Conservation (phyloP, 2,888 invertebrate species). For the Melikaiella ostensackeni region DNA sequence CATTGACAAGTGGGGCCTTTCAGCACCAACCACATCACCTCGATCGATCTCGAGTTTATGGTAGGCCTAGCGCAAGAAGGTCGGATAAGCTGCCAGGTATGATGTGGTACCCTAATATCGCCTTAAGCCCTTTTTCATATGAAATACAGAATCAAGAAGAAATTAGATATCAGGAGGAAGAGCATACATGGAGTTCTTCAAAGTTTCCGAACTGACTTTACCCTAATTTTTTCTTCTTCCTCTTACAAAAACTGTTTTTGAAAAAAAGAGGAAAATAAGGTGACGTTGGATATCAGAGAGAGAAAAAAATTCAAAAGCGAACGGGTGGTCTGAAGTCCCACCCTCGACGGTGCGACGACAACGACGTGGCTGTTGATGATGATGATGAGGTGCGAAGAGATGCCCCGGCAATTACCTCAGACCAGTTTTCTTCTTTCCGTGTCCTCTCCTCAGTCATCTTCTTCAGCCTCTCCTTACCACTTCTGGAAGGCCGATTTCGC, state of each 20-base stretch:
- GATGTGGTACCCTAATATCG: too few relatives aligned
- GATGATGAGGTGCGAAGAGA: conserved; percentile 78
- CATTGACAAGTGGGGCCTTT: too few relatives aligned
- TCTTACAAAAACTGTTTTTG: neutral
- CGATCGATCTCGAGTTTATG: too few relatives aligned
- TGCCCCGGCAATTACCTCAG: conserved; percentile 74
- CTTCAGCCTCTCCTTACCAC: conserved; percentile 22
- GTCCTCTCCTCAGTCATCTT: conserved; percentile 47
- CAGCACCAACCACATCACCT: too few relatives aligned
- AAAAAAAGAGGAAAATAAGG: conserved; percentile 45
- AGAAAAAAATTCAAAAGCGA: conserved; percentile 48
- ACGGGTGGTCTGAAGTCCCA: conserved; percentile 66
- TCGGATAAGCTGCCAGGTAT: too few relatives aligned
- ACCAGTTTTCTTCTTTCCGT: conserved; percentile 56
- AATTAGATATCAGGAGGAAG: too few relatives aligned
- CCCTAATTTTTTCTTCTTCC: neutral
- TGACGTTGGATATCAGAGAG: conserved; percentile 43
- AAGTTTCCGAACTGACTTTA: neutral
- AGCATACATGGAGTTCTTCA: neutral
- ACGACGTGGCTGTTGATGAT: conserved; percentile 71
- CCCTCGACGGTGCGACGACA: conserved; percentile 59
- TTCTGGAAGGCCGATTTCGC: conserved; percentile 21
- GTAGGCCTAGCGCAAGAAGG: too few relatives aligned
- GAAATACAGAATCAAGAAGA: too few relatives aligned
- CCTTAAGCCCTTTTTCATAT: too few relatives aligned